Evolutionary conservation across 2,797 vertebrate genomes (phyloP), one percentile per base, ranked within the genome.

Genomic region (Benthosema pterotum): DNA sequence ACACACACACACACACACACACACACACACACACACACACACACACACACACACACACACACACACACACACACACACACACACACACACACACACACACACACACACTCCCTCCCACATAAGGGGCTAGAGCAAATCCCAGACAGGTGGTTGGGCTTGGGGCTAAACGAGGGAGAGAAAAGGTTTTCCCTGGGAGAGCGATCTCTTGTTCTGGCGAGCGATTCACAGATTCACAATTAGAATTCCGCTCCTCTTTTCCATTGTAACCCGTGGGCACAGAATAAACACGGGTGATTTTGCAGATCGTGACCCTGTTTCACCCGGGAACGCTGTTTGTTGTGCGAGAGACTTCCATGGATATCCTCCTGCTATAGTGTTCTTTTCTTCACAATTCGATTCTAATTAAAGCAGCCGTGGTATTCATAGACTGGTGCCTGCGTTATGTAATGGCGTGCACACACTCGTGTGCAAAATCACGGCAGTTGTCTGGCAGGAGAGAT

Each of bases 101-200:
- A 54, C 57, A 9, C 38, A 14, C 25, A 8, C 38, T 42, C 54
- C 6, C 38, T 25, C 22, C 3, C 22, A 25, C 22, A 25, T 3
- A 25, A 51, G 46, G 18, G 54, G 46, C 61, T 67, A 63, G 69
- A 68, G 51, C 53, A 79, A 82, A 85, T 83, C 71, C 60, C 79
- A 79, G 70, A 71, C 77, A 79, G 73, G 73, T 84, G 78, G 77
- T 74, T 69, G 72, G 72, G 75, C 75, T 78, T 63, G 52, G 71
- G 77, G 78, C 76, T 56, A 74, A 77, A 70, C 62, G 47, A 53
- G 46, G 52, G 45, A 77, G 32, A 38, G 8, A 38, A 86, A 77
- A 85, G 78, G 57, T 80, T 85, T 64, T 60, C 54, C 32, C 66
- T 85, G 71, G 83, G 74, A 72, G 69, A 83, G 65, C 60, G 60